Evolutionary conservation across 2,797 vertebrate species (phyloP).

Genomic region (Oreochromis grahami): DNA sequence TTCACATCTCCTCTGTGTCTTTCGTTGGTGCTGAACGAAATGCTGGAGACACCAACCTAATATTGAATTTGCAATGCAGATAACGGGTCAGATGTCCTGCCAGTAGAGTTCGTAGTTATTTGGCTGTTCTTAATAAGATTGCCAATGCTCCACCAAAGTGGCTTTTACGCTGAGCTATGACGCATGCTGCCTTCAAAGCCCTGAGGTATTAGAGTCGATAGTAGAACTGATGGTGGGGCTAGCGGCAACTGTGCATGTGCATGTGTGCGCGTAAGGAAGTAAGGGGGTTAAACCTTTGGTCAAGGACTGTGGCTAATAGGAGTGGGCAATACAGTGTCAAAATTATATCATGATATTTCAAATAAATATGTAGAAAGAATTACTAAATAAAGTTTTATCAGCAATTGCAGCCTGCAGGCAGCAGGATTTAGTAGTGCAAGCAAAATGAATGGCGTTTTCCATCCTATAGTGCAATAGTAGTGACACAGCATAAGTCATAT

Average conservation of each 20-base stretch:
- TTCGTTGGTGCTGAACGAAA: background rate
- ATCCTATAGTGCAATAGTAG: background rate
- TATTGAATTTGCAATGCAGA: slow-evolving; percentile 35
- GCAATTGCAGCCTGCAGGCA: background rate
- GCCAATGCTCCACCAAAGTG: slow-evolving; percentile 38
- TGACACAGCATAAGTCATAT: background rate
- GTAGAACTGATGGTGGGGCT: background rate
- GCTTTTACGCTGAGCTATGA: slow-evolving; percentile 40
- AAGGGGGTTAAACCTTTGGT: background rate
- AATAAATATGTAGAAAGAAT: background rate
- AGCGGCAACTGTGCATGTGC: background rate
- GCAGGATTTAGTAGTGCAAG: background rate
- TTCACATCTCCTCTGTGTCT: background rate
- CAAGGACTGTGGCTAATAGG: background rate
- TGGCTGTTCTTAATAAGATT: slow-evolving; percentile 49
- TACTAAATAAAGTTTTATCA: background rate
- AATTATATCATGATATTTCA: background rate
- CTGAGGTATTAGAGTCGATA: slow-evolving; percentile 1
- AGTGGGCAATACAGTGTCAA: background rate
- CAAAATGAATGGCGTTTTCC: background rate
- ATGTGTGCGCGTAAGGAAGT: background rate
- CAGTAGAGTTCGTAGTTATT: slow-evolving; percentile 15
- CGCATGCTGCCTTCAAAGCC: slow-evolving; percentile 30
- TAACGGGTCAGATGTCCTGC: slow-evolving; percentile 47
- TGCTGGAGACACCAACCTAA: slow-evolving; percentile 20